phyloP scores from a whole-genome alignment of 2,888 invertebrate genomes.

The Plemyria rubiginata region DNA sequence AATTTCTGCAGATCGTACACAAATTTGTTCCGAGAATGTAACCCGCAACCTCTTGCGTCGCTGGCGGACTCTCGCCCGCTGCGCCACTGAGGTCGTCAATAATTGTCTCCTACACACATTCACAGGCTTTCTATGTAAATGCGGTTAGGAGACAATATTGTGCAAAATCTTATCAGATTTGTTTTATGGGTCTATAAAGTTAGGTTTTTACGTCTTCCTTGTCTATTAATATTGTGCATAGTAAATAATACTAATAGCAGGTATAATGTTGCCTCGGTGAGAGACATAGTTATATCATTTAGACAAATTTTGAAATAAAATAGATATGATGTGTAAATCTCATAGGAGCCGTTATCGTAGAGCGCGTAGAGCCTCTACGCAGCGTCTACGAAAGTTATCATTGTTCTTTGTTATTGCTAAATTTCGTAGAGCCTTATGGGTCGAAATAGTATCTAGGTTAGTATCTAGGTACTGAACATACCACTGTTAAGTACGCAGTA shows the following conservation, averaged over 20 bases:
- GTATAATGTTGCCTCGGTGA: not conserved
- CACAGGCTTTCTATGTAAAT: conserved; percentile 1
- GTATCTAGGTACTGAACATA: too few relatives aligned
- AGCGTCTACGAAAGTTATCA: conserved; percentile 2
- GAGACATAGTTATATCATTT: not conserved
- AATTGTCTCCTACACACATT: too few relatives aligned
- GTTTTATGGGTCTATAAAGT: conserved; percentile 1
- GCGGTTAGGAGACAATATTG: not conserved
- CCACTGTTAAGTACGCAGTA: too few relatives aligned
- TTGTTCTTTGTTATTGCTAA: too few relatives aligned
- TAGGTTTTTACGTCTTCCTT: conserved; percentile 5
- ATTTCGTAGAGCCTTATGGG: too few relatives aligned
- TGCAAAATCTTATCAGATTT: conserved; percentile 15
- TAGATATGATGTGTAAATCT: not conserved
- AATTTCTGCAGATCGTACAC: too few relatives aligned
- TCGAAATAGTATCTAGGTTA: too few relatives aligned
- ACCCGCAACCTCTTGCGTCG: too few relatives aligned
- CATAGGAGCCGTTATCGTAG: not conserved
- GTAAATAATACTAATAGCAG: not conserved
- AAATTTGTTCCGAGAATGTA: too few relatives aligned
- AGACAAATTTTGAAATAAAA: too few relatives aligned
- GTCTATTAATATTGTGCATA: not conserved
- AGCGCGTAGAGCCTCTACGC: conserved; percentile 17
- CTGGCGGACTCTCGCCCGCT: too few relatives aligned
- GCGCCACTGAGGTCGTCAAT: too few relatives aligned